These are phyloP conservation scores for Bradypodion ventrale DNA, from an alignment of 2,797 vertebrate genomes.

Conservation along the genomic window DNA sequence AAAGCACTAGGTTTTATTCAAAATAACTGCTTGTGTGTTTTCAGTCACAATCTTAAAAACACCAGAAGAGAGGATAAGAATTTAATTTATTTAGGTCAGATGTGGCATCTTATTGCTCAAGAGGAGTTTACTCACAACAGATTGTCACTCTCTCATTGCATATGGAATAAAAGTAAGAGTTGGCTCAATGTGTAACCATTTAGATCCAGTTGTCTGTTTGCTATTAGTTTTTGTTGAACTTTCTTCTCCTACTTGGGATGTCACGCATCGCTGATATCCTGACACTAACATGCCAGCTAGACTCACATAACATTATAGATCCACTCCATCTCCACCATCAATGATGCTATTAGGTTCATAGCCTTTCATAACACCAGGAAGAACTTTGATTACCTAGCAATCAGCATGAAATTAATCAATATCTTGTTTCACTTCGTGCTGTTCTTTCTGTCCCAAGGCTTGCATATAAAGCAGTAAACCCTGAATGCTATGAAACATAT, in stretches of 20 bases:
- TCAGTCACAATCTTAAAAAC: neutral
- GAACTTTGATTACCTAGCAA: slow-evolving; percentile 30
- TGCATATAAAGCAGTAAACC: neutral
- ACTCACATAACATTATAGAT: slow-evolving; percentile 10
- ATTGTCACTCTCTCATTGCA: neutral
- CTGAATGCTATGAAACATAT: neutral
- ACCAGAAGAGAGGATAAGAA: neutral
- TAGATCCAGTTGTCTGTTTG: slow-evolving; percentile 8
- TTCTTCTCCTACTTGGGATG: neutral
- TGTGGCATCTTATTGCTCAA: neutral
- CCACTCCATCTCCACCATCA: neutral
- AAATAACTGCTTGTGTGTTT: neutral
- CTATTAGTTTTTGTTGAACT: slow-evolving; percentile 19
- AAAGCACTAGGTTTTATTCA: neutral
- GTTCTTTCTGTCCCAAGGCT: slow-evolving; percentile 10
- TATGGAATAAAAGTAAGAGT: neutral
- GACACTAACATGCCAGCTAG: slow-evolving; percentile 21
- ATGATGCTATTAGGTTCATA: slow-evolving; percentile 35
- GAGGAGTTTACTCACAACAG: neutral
- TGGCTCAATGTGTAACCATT: neutral
- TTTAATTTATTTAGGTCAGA: neutral
- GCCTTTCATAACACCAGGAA: slow-evolving; percentile 25
- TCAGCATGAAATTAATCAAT: slow-evolving; percentile 27
- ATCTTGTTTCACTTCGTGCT: slow-evolving; percentile 25
- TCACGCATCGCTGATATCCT: neutral